phyloP scores from a whole-genome alignment of 2,797 vertebrate species.

The Nothura maculosa region DNA sequence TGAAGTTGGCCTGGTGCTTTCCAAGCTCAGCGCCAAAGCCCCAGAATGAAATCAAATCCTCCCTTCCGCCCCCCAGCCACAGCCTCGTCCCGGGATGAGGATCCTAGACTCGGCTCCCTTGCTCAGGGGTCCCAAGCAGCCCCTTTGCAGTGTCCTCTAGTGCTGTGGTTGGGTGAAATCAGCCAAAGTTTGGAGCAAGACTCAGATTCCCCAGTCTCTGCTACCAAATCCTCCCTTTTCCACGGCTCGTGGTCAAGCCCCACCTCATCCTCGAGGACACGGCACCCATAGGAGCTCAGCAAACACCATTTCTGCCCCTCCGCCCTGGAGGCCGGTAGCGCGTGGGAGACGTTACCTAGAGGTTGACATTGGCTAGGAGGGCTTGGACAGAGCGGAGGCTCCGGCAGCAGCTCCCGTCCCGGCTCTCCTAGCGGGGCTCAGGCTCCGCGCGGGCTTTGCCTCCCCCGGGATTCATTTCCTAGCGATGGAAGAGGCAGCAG shows the following conservation, averaged over 20 bases:
- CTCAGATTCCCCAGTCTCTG: background rate
- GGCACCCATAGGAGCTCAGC: background rate
- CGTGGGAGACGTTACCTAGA: constrained; percentile 61
- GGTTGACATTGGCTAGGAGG: constrained; percentile 77
- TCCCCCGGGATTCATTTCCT: constrained; percentile 66
- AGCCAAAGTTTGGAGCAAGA: fast-evolving
- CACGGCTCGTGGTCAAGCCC: fast-evolving
- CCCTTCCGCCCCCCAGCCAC: background rate
- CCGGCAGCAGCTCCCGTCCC: background rate
- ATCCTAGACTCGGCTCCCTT: background rate
- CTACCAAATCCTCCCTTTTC: background rate
- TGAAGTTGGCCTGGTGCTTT: background rate
- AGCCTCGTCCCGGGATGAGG: background rate
- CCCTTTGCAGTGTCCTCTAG: background rate
- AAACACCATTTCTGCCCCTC: fast-evolving
- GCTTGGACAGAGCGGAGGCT: background rate
- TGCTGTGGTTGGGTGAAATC: too few relatives aligned
- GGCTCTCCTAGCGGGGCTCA: background rate
- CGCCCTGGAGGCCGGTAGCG: background rate
- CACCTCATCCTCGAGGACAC: background rate
- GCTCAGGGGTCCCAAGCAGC: background rate
- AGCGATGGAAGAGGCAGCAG: constrained; percentile 32
- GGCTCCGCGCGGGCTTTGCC: background rate
- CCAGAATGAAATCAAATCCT: background rate
- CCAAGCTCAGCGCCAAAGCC: background rate